These are phyloP conservation scores for Anomalospiza imberbis DNA, from an alignment of 2,797 vertebrate genomes.

Conservation along the genomic window DNA sequence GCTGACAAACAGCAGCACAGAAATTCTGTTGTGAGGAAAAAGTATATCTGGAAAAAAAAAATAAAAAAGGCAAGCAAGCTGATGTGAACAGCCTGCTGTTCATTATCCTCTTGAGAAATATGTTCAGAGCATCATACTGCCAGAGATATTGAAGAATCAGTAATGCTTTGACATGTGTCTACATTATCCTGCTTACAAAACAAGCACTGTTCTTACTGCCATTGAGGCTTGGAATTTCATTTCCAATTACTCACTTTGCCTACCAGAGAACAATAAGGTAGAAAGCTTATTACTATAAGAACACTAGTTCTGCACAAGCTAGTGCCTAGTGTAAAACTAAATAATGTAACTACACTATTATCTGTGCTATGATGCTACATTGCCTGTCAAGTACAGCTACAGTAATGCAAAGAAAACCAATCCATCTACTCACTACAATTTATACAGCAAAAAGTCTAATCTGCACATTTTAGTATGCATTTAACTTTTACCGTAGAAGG, in stretches of 20 bases:
- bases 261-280: background rate
- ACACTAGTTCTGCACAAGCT: background rate
- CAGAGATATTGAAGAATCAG: conserved; percentile 26
- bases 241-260: background rate
- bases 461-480: background rate
- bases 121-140: background rate
- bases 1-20: background rate
- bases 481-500: background rate
- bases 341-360: background rate
- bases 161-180: conserved; percentile 18
- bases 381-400: background rate
- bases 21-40: background rate
- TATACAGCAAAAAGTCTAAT: background rate
- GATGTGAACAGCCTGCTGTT: background rate
- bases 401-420: background rate
- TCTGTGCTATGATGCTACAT: background rate
- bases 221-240: conserved; percentile 1
- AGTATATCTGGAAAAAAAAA: background rate
- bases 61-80: background rate
- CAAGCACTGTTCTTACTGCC: background rate
- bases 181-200: background rate
- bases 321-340: background rate
- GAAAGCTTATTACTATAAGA: background rate
- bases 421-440: background rate
- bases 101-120: conserved; percentile 24